Percentiles rank a stretch among this genome's conserved stretches.
Conservation (phyloP, 2,888 invertebrate species). For the Leptothorax acervorum region DNA sequence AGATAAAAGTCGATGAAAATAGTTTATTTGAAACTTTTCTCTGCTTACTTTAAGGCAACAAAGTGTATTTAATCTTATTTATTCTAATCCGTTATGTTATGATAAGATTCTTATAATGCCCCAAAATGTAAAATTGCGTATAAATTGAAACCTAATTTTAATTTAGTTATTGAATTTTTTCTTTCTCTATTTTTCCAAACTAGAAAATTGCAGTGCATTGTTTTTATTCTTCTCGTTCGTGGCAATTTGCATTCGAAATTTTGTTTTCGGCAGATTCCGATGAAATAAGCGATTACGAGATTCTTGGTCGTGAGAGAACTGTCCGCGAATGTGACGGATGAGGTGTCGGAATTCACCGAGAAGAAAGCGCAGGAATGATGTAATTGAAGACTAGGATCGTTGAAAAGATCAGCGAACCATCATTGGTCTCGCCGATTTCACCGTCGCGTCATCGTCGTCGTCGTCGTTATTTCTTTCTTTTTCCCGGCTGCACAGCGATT, state of each 20-base stretch:
- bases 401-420: slow-evolving; percentile 8
- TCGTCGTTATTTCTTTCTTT: slow-evolving; percentile 3
- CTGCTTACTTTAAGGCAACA: neutral
- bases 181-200: neutral
- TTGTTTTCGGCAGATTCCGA: slow-evolving; percentile 31
- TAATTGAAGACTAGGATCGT: slow-evolving; percentile 49
- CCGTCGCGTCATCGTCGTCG: neutral
- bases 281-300: slow-evolving; percentile 57
- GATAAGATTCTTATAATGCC: neutral
- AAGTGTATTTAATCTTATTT: neutral
- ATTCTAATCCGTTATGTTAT: neutral
- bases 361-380: slow-evolving; percentile 53
- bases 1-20: neutral
- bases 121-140: neutral
- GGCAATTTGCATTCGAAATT: slow-evolving; percentile 29
- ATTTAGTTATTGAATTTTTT: neutral
- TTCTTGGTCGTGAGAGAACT: slow-evolving; percentile 43
- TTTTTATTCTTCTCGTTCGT: neutral
- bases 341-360: slow-evolving; percentile 27
- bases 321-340: slow-evolving; percentile 58
- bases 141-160: neutral
- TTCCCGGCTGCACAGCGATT: neutral
- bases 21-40: neutral
- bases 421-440: slow-evolving; percentile 29
- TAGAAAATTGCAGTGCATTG: neutral